Evolutionary conservation across 2,888 invertebrate genomes (phyloP), one percentile per base, ranked within the genome.

Genomic region (Phortica okadai): DNA sequence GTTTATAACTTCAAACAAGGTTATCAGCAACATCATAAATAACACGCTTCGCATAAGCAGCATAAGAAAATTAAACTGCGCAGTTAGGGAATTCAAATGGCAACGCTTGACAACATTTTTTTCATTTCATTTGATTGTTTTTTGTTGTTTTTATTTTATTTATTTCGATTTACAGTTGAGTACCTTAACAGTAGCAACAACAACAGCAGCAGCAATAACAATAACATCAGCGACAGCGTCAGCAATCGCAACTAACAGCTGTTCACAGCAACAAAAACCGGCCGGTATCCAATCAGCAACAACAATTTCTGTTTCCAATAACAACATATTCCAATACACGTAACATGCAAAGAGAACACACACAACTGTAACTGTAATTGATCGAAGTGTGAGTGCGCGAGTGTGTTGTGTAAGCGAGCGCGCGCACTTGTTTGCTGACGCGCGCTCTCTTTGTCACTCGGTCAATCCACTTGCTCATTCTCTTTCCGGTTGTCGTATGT

Each of bases 41-140:
- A 16, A 59, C 7, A 21, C 21, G 21, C 21, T 21, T 21, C 21
- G 21, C 21, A 16, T n/a, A 59, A 59, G 78, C 82, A 59, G 78
- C 82, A 83, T 84, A 81, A 54, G 16, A 70, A 54, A 8, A n/a
- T 42, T 42, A 25, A 54, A 85, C 85, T 85, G 86, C 85, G 85
- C 85, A 85, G 85, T 85, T 82, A 79, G 82, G 83, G 81, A 84
- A 81, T 78, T 84, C 84, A 79, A 82, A 80, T 83, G 33, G 33
- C 33, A 33, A 87, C 84, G 69, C 45, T 87, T 83, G 87, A 84
- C 86, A 85, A 85, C 83, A 83, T 83, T 82, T 82, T 82, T 25
- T 70, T 25, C n/a, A 14, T 54, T 16, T 59, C 16, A 11, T 25
- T 62, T 25, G 25, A n/a, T 14, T n/a, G 16, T 21, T 21, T 21